phyloP scores from a whole-genome alignment of 2,113 vertebrate species.

The Calidris pygmaea region DNA sequence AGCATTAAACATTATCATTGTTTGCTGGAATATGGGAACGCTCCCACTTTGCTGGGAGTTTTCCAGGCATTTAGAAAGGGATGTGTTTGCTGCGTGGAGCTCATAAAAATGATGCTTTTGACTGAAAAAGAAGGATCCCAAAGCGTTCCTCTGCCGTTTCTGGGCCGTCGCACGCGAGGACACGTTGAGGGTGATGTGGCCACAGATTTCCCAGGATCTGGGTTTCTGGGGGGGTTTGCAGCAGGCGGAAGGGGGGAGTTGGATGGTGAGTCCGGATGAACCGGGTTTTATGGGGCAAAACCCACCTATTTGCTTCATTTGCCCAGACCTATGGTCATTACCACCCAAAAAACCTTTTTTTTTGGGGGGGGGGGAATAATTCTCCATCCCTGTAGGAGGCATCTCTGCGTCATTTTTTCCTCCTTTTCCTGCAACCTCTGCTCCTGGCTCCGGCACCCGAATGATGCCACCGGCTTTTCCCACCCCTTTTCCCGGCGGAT shows the following conservation, averaged over 20 bases:
- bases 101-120: not conserved
- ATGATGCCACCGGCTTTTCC: not conserved
- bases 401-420: not conserved
- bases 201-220: not conserved
- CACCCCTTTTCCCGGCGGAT: not conserved
- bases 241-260: rapidly evolving
- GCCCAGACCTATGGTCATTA: rapidly evolving
- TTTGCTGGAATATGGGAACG: not conserved
- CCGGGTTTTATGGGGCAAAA: not conserved
- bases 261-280: not conserved
- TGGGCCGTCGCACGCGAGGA: rapidly evolving
- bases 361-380: not conserved
- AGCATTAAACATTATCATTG: not conserved
- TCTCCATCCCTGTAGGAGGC: not conserved
- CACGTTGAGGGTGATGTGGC: not conserved
- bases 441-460: rapidly evolving
- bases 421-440: not conserved
- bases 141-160: rapidly evolving
- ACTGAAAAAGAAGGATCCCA: not conserved
- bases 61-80: constrained; percentile 23
- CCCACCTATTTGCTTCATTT: not conserved
- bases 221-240: not conserved
- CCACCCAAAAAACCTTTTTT: not conserved
- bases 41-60: not conserved
- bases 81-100: not conserved